phyloP scores from a whole-genome alignment of 2,888 invertebrate genomes.

The Agrotis puta region DNA sequence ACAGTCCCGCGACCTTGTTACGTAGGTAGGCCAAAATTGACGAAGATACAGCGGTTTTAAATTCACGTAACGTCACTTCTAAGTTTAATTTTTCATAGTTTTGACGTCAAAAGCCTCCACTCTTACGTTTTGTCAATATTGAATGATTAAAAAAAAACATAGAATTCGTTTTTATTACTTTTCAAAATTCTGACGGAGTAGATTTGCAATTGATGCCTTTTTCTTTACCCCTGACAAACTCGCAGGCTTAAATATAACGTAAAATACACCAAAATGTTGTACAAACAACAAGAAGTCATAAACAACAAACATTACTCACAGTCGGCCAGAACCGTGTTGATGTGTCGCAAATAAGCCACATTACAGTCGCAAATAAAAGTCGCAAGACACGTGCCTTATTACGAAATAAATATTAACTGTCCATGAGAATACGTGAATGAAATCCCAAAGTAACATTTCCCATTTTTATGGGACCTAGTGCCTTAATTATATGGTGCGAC shows the following conservation, averaged over 20 bases:
- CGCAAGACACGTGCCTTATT: constrained; percentile 66
- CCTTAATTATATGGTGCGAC: not conserved
- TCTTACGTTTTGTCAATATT: too few species aligned
- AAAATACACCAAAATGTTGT: constrained; percentile 3
- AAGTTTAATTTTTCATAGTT: too few species aligned
- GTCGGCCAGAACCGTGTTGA: constrained; percentile 9
- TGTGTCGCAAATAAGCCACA: constrained; percentile 21
- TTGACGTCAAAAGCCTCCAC: too few species aligned
- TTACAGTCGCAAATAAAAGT: constrained; percentile 42
- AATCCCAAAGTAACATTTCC: constrained; percentile 35
- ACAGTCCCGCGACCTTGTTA: too few species aligned
- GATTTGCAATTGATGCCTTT: too few species aligned
- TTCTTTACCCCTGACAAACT: not conserved
- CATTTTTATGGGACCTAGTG: constrained; percentile 12
- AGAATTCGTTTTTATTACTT: too few species aligned
- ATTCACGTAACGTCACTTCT: too few species aligned
- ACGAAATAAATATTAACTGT: constrained; percentile 60
- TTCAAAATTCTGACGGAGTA: too few species aligned
- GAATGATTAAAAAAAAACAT: too few species aligned
- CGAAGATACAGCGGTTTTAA: too few species aligned
- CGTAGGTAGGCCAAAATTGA: too few species aligned
- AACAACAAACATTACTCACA: constrained; percentile 38
- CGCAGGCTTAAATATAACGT: not conserved
- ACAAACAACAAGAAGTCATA: constrained; percentile 9
- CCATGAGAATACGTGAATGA: constrained; percentile 8